Evolutionary conservation across 2,113 vertebrate genomes (phyloP), one percentile per base, ranked within the genome.

Genomic region (Alouatta palliata): DNA sequence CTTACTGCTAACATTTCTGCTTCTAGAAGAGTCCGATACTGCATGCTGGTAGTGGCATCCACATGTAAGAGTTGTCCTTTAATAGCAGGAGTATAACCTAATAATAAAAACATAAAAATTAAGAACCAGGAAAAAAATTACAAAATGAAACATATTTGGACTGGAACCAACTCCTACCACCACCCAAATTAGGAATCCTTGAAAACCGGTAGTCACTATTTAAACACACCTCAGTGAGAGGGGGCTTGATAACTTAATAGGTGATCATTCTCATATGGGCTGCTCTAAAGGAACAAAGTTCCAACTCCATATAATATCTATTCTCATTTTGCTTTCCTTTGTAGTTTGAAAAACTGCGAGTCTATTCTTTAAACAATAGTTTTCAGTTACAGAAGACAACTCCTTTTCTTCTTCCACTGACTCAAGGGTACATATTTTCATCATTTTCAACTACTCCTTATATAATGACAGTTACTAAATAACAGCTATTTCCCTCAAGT

Each of bases 41-140:
- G 99, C 99, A 99, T 99, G 97, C 99, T 99, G 97, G 99, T 99
- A 71, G 99, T 99, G 96, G 99, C 99, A 98, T 99, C 99, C 82
- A 99, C 99, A 1, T 99, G 99, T 70, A 99, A 98, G 86, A 99
- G 99, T 95, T 99, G 99, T 32, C 99, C 99, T 99, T 99, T 99
- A 98, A 99, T 99, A 77, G 99, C 99, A 58, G 99, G 99, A 25
- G 99, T 99, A 88, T 99, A 99, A 92, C 99, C 99, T 99, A 98
- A 64, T 21, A 96, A 95, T 11, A 68, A 20, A 97, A 97, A 95
- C 0, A 92, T 0, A 95, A 25, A 90, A 64, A 32, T n/a, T 86
- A 91, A 95, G 73, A 95, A 92, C 16, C 6, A 93, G 89, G 81
- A 93, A 68, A 76, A 80, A 47, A 85, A 8, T 11, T 14, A 54